Base-by-base conservation (phyloP, 1,140 invertebrate species). In the Ganaspis sp. region DNA sequence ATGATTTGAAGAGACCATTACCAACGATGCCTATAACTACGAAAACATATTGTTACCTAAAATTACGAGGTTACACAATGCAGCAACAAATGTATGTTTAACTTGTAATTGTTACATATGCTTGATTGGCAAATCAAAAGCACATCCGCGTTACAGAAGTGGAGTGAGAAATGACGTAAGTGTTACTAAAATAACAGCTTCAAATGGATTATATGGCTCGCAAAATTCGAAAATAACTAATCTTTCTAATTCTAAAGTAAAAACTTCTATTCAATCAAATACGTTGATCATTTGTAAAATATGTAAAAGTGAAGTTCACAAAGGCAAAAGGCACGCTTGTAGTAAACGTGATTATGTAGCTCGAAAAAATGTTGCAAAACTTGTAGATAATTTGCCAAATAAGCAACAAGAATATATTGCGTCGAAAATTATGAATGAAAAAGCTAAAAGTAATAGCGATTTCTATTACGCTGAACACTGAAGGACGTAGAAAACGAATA, bases 81-180 rank as follows among this genome's bases (percentile, higher is more conserved):
- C n/a, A 71, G 40, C 69, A 71, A 26, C 15, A 9, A 29, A 49
- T 6, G 42, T 19, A 49, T 19, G 11, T 34, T 34, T 34, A 34
- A 34, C 29, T 34, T 34, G 29, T 34, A 34, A 34, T 34, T 34
- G 70, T 49, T 53, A 49, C 4, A 72, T 72, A 72, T 72, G 70
- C 26, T 49, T 72, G 70, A 72, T 42, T 49, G 70, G 40, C 23
- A 45, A 38, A 72, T 53, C 15, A 4, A 72, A 72, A 53, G 23
- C 9, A 12, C 42, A 72, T 72, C 17, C 37, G 9, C 9, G n/a
- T 40, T 19, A n/a, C 37, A 71, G 2, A 58, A 58, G 1, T 2
- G 53, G 53, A 58, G 23, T 1, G 23, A 26, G 11, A 21, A 58
- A 58, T 12, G 23, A n/a, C 17, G 23, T 19, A 58, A 58, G 29